Conservation (phyloP, 2,797 vertebrate species). For the Margarornis squamiger region DNA sequence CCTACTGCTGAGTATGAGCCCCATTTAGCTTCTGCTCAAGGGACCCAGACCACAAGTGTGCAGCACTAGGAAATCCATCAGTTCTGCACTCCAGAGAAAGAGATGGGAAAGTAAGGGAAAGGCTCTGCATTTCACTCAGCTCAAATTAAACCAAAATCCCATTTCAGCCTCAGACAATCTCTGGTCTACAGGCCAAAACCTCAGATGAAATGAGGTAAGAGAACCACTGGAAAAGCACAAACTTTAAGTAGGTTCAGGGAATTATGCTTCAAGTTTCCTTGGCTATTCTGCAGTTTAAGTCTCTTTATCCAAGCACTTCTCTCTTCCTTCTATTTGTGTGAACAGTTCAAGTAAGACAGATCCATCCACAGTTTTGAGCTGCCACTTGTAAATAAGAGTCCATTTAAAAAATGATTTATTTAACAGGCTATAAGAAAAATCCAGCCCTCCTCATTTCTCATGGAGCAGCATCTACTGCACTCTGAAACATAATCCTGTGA, state of each 20-base stretch:
- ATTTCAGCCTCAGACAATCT: neutral
- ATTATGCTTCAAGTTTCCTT: neutral
- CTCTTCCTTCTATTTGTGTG: neutral
- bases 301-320: neutral
- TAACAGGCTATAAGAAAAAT: neutral
- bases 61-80: neutral
- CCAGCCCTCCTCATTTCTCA: neutral
- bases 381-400: neutral
- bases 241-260: neutral
- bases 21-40: neutral
- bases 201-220: neutral
- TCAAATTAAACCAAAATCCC: neutral
- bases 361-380: neutral
- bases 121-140: neutral
- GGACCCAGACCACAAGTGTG: neutral
- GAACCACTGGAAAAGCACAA: neutral
- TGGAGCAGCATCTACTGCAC: neutral
- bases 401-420: neutral
- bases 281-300: neutral
- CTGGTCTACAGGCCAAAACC: neutral
- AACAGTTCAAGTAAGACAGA: neutral
- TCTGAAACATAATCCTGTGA: neutral
- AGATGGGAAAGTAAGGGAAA: neutral
- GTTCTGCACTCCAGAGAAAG: neutral
- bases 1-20: neutral